Evolutionary conservation across 2,888 invertebrate genomes (phyloP), one percentile per base, ranked within the genome.

Genomic region (Allophyes oxyacanthae): DNA sequence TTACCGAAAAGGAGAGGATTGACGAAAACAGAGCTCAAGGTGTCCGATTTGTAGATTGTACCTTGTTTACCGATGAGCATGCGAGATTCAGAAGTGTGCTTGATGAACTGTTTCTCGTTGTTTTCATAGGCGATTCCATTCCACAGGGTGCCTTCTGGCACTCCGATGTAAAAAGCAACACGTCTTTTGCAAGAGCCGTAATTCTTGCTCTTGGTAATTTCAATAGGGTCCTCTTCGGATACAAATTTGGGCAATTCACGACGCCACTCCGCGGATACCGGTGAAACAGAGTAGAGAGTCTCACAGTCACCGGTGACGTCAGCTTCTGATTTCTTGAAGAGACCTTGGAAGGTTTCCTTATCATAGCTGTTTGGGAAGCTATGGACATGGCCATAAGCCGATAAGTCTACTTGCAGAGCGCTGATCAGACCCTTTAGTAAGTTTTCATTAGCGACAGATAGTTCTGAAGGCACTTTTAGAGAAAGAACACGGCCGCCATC

Each of bases 341-440:
- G n/a, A n/a, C n/a, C n/a, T n/a, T n/a, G n/a, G n/a, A n/a, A n/a
- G n/a, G n/a, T n/a, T n/a, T n/a, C n/a, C n/a, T n/a, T n/a, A n/a
- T n/a, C n/a, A n/a, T n/a, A n/a, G n/a, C n/a, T n/a, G n/a, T n/a
- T n/a, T n/a, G n/a, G n/a, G n/a, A n/a, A n/a, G n/a, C n/a, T n/a
- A n/a, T n/a, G n/a, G n/a, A n/a, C n/a, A n/a, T n/a, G n/a, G n/a
- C n/a, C n/a, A n/a, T n/a, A n/a, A n/a, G n/a, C n/a, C n/a, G n/a
- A n/a, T n/a, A n/a, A n/a, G n/a, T n/a, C n/a, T n/a, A 96, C 89
- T 87, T 97, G 97, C 44, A 97, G 89, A 77, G 96, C 95, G 71
- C 96, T 95, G 43, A 96, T 92, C 52, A 97, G 91, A 89, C 95
- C 95, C 84, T 96, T 97, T 59, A 97, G 86, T 53, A 96, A 88